A percentile compares a stretch with the other conserved stretches of the same genome.
These are phyloP conservation scores for Grapholita molesta DNA, from an alignment of 1,140 invertebrate genomes.

Conservation along the genomic window DNA sequence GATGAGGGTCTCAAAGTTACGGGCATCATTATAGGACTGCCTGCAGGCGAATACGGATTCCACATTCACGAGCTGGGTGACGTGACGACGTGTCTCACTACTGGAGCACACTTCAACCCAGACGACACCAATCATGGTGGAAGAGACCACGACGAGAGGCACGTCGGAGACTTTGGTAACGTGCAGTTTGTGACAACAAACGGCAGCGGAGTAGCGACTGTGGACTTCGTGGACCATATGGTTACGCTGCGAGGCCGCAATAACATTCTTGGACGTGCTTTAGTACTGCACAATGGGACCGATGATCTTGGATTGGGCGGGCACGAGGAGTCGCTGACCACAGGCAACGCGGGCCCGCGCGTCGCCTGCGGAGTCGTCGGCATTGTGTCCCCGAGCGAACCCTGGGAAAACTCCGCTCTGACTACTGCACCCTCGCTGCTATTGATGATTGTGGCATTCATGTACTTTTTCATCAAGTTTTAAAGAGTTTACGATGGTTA, in stretches of 20 bases:
- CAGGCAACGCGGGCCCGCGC: constrained; percentile 89
- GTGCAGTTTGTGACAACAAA: constrained; percentile 78
- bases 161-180: constrained; percentile 95
- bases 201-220: constrained; percentile 76
- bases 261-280: constrained; percentile 86
- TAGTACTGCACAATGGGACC: constrained; percentile 86
- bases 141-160: constrained; percentile 76
- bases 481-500: constrained; percentile 13
- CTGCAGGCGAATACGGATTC: constrained; percentile 84
- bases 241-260: constrained; percentile 81
- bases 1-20: constrained; percentile 76
- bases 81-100: constrained; percentile 81
- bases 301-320: constrained; percentile 89
- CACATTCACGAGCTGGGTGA: constrained; percentile 92
- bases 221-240: constrained; percentile 82
- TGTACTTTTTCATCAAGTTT: constrained; percentile 15
- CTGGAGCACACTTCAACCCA: constrained; percentile 88
- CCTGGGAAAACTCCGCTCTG: constrained; percentile 47
- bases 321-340: constrained; percentile 83
- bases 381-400: constrained; percentile 60
- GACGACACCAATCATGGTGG: constrained; percentile 49
- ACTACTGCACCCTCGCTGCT: constrained; percentile 35
- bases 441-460: constrained; percentile 25
- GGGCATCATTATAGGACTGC: constrained; percentile 84
- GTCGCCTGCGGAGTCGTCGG: constrained; percentile 89